Evolutionary conservation across 1,140 invertebrate genomes (phyloP), one percentile per base, ranked within the genome.

Genomic region (Frieseomelitta varia): DNA sequence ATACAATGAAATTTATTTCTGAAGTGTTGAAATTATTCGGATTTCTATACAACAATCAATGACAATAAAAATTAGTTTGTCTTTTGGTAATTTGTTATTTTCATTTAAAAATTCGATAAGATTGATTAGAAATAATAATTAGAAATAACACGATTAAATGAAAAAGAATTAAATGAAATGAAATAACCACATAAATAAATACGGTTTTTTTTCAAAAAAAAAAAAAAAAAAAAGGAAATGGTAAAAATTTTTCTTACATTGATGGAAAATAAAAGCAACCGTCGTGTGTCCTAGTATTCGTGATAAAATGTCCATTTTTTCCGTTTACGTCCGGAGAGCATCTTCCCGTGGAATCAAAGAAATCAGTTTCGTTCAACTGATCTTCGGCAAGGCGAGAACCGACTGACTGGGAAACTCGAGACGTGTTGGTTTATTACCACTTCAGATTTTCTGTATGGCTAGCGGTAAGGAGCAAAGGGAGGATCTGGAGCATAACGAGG

Each of bases 401-500:
- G 47, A 85, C 84, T 85, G 65, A n/a, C 63, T 74, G 71, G 51
- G 51, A 76, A 69, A 75, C 84, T 61, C n/a, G 71, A 63, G 47
- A 69, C 67, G 27, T 21, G 72, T 58, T 51, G 71, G 58, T 76
- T 81, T 85, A 85, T 85, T 85, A 85, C 79, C 72, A 85, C 84
- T 85, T 85, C 53, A 58, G 55, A 81, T 85, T 85, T 85, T 85
- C 79, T 55, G 56, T 47, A 51, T 11, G 53, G 65, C 27, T 71
- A 34, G 34, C 30, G 51, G n/a, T n/a, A 77, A 56, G 79, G 51
- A 58, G 84, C 27, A 68, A 75, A 51, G n/a, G 58, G 55, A 63
- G 53, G 71, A 85, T 85, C 47, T 85, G 72, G 84, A 81, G 84
- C 84, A 81, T 85, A 74, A 81, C 79, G 72, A 75, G 68, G 80